Conservation (phyloP, 2,113 vertebrate genomes). For the Varanus komodoensis region DNA sequence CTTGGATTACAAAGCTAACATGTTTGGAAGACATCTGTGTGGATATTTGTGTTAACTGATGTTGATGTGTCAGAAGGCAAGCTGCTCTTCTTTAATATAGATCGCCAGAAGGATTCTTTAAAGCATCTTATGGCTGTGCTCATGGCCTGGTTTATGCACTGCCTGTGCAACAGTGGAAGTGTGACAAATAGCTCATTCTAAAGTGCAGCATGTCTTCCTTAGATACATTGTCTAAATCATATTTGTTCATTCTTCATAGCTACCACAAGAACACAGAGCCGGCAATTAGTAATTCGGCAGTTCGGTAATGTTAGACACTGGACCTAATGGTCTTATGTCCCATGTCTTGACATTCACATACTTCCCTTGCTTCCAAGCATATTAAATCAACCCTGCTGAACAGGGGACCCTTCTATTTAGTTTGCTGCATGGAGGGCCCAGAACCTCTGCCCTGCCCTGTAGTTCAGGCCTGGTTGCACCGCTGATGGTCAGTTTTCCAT, state of each 20-base stretch:
- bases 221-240: neutral
- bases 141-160: neutral
- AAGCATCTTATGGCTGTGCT: neutral
- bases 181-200: neutral
- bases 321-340: too few relatives aligned
- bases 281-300: too few relatives aligned
- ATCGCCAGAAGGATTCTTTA: conserved; percentile 3
- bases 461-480: too few relatives aligned
- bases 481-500: neutral
- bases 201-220: neutral
- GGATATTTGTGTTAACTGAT: conserved; percentile 15
- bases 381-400: too few relatives aligned
- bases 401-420: too few relatives aligned
- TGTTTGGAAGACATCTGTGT: conserved; percentile 1
- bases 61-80: conserved; percentile 10
- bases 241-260: neutral
- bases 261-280: too few relatives aligned
- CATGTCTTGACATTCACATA: too few relatives aligned
- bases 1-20: conserved; percentile 3
- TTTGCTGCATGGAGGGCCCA: too few relatives aligned
- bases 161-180: neutral
- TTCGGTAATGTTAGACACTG: too few relatives aligned
- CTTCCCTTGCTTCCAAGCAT: too few relatives aligned
- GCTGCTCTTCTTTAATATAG: conserved; percentile 8
- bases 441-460: too few relatives aligned